These are phyloP conservation scores for Alligator sinensis DNA, from an alignment of 2,113 vertebrate species.

Conservation along the genomic window DNA sequence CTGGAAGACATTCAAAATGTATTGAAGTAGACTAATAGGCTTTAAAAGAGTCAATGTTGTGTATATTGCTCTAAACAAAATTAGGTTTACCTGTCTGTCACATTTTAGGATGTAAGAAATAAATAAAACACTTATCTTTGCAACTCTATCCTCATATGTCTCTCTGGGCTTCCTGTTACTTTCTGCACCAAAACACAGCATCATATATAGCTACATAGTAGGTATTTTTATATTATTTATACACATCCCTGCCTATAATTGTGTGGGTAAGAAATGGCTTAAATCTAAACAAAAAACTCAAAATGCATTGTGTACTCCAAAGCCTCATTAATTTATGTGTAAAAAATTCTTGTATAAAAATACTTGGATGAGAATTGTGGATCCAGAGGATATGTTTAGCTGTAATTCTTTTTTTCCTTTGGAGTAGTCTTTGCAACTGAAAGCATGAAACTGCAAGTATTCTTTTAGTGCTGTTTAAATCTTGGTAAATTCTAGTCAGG, in stretches of 20 bases:
- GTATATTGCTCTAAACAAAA: neutral
- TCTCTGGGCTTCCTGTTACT: neutral
- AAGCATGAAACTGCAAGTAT: neutral
- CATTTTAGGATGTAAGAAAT: fast-evolving
- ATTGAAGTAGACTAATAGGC: neutral
- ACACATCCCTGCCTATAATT: neutral
- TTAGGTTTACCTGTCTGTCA: conserved; percentile 1
- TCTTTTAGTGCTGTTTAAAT: neutral
- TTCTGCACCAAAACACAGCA: neutral
- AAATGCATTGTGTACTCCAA: fast-evolving
- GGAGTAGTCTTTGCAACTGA: neutral
- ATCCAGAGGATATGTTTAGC: neutral
- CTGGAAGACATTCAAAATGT: neutral
- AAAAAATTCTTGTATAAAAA: neutral
- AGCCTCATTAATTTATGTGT: fast-evolving
- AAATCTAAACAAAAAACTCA: neutral
- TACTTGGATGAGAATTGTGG: fast-evolving
- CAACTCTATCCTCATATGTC: neutral
- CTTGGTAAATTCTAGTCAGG: fast-evolving
- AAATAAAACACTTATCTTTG: neutral
- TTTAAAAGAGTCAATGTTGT: neutral
- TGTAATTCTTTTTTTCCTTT: neutral
- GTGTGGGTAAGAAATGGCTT: neutral
- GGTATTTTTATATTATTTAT: neutral
- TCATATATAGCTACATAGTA: neutral